These are phyloP conservation scores for Caenorhabditis sp. DNA, from an alignment of 2,888 invertebrate genomes.

Conservation along the genomic window DNA sequence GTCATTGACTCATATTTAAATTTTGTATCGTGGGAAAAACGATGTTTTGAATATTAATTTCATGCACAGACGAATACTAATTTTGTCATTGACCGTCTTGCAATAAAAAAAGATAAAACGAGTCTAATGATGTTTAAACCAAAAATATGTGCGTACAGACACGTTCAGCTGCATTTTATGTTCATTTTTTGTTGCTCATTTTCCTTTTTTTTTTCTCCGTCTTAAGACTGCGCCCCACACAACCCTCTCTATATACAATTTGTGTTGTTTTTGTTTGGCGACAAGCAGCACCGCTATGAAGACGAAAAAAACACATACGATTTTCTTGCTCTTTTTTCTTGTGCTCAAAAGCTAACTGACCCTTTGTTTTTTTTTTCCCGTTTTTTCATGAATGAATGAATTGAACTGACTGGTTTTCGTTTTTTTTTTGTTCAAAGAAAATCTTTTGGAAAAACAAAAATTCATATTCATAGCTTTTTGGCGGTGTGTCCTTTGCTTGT, in stretches of 20 bases:
- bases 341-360: not conserved
- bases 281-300: not conserved
- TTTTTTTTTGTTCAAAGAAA: conserved; percentile 19
- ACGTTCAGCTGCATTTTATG: not conserved
- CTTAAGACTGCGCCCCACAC: too few species aligned
- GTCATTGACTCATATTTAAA: too few species aligned
- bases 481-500: too few species aligned
- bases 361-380: not conserved
- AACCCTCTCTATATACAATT: not conserved
- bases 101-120: too few species aligned
- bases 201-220: not conserved
- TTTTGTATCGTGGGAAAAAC: too few species aligned
- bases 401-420: conserved; percentile 7
- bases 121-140: too few species aligned
- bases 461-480: too few species aligned
- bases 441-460: conserved; percentile 3
- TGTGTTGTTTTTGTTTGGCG: conserved; percentile 1
- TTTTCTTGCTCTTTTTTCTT: conserved; percentile 1
- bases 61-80: too few species aligned
- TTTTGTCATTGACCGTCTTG: too few species aligned
- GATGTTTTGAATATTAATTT: too few species aligned
- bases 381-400: not conserved
- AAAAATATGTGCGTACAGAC: too few species aligned
- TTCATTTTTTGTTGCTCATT: not conserved
- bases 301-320: not conserved